These are phyloP conservation scores for Tragelaphus oryx DNA, from an alignment of 2,797 vertebrate genomes.

Conservation along the genomic window DNA sequence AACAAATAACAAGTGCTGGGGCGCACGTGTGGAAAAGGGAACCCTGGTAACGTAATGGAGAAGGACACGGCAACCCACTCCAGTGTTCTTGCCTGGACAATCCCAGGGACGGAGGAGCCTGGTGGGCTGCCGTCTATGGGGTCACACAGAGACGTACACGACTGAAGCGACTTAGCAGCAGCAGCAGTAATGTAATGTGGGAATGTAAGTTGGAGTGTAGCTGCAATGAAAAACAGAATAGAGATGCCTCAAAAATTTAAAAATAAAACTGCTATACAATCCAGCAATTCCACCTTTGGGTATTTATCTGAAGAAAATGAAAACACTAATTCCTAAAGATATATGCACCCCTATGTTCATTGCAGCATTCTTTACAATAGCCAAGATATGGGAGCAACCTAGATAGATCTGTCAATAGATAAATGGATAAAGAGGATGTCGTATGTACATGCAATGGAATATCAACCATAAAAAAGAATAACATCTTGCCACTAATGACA, in stretches of 20 bases:
- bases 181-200: neutral
- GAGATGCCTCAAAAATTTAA: neutral
- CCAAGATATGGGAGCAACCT: neutral
- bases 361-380: neutral
- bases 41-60: neutral
- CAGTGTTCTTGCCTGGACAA: no score
- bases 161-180: no score
- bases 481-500: neutral
- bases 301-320: neutral
- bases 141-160: no score
- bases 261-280: neutral
- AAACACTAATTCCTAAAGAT: neutral
- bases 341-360: neutral
- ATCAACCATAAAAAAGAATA: neutral
- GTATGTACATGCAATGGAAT: neutral
- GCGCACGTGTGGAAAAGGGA: neutral
- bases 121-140: no score
- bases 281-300: neutral
- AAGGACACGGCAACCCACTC: no score
- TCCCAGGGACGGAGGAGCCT: no score
- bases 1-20: neutral
- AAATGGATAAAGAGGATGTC: neutral
- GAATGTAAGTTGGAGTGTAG: neutral
- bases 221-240: neutral
- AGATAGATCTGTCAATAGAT: neutral